Evolutionary conservation across 2,888 invertebrate genomes (phyloP), one percentile per base, ranked within the genome.

Genomic region (Cecidostiba fungosa): DNA sequence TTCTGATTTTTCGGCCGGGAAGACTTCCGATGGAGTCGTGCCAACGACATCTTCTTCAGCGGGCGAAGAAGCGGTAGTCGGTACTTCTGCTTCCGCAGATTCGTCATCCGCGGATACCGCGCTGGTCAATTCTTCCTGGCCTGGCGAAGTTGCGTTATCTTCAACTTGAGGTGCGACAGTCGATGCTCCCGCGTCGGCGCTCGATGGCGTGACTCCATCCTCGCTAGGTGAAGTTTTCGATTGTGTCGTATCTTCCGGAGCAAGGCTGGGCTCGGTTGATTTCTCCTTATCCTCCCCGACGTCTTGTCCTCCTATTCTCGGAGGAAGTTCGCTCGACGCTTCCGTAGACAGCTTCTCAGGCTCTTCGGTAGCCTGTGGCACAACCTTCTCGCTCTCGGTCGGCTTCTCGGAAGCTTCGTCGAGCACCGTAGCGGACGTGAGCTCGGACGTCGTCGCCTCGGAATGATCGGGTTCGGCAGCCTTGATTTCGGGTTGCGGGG

Each of bases 401-500:
- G 70, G 66, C 16, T 50, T 79, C 54, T 81, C 85, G 36, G 84
- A 80, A 16, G 26, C 74, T 47, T 70, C 84, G 32, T 84, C 78
- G 72, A 29, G 50, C 47, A 50, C 77, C 47, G 78, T 73, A 14
- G 54, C 39, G 8, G 43, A 26, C 5, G 62, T 72, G 50, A 78
- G 36, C n/a, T 78, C 73, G 19, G 66, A 62, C 3, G 82, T n/a
- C n/a, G 39, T 43, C 10, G 72, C 72, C 1, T 43, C 43, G 66
- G 66, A 66, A n/a, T 62, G 59, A 73, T 16, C 29, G 8, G 47
- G 36, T 85, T 70, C 82, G 59, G 50, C 50, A 84, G 87, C 89
- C 69, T 86, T 79, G 62, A 85, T 88, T 85, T 89, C 87, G 70
- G 87, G 43, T 26, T 77, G 29, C 16, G 70, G 50, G 62, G 77